Percentiles rank a stretch among this genome's conserved stretches.
Evolutionary conservation across 2,888 invertebrate species (phyloP).

Genomic region (Temnothorax ravouxi): DNA sequence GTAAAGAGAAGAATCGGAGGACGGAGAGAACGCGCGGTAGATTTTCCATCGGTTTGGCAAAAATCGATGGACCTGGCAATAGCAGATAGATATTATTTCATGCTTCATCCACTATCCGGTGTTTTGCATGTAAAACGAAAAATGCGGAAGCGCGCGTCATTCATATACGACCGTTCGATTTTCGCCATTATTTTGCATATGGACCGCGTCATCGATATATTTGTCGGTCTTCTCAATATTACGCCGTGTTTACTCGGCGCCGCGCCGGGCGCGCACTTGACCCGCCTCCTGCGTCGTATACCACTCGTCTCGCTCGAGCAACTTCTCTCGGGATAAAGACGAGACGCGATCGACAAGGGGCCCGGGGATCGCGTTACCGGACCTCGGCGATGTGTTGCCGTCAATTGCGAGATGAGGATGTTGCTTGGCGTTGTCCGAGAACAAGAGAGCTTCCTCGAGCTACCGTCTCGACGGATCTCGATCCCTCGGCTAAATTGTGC

Average conservation of each 20-base stretch:
- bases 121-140: slow-evolving; percentile 54
- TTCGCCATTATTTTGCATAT: slow-evolving; percentile 46
- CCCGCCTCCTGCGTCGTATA: too few relatives aligned
- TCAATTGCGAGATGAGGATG: slow-evolving; percentile 32
- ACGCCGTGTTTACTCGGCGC: background rate
- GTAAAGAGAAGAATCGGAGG: slow-evolving; percentile 10
- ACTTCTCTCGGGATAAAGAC: background rate
- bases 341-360: slow-evolving; percentile 10
- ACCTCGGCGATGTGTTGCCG: slow-evolving; percentile 16
- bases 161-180: slow-evolving; percentile 16
- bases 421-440: slow-evolving; percentile 1
- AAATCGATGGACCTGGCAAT: slow-evolving; percentile 48
- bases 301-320: background rate
- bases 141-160: slow-evolving; percentile 31
- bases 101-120: slow-evolving; percentile 41
- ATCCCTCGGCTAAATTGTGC: slow-evolving; percentile 29
- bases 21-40: background rate
- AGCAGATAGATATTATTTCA: slow-evolving; percentile 57
- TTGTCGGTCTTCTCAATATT: slow-evolving; percentile 5
- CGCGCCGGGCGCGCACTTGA: background rate
- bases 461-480: slow-evolving; percentile 8
- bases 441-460: slow-evolving; percentile 19
- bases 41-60: slow-evolving; percentile 35
- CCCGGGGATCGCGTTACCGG: slow-evolving; percentile 6
- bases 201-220: slow-evolving; percentile 4